Evolutionary conservation across 2,797 vertebrate species (phyloP).

Genomic region (Poeciliopsis paucimaculata): DNA sequence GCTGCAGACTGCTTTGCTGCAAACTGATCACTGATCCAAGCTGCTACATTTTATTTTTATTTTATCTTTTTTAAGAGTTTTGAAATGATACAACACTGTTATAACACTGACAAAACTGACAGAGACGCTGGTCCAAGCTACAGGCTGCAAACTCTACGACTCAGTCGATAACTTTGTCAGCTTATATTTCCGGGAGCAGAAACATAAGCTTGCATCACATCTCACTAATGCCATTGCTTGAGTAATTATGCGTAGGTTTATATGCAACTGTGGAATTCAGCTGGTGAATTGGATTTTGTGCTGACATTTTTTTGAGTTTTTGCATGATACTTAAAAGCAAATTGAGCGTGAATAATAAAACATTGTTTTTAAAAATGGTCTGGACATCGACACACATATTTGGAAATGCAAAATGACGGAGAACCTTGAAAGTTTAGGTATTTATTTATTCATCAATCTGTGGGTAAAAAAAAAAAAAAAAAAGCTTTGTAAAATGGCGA

Average conservation of each 20-base stretch:
- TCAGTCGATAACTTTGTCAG: not conserved
- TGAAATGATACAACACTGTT: not conserved
- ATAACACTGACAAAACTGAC: not conserved
- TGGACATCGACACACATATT: not conserved
- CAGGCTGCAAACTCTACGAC: not conserved
- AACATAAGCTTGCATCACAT: not conserved
- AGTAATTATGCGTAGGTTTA: not conserved
- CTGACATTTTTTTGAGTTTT: no score
- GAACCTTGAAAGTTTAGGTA: not conserved
- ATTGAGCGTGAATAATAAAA: not conserved
- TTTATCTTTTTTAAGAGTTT: not conserved
- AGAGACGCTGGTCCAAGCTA: not conserved
- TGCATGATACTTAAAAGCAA: not conserved
- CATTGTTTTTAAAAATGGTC: not conserved
- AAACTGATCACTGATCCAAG: not conserved
- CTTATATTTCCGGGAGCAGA: not conserved
- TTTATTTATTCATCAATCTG: not conserved
- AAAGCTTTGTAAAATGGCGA: not conserved
- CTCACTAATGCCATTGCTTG: not conserved
- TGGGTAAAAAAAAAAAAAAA: not conserved
- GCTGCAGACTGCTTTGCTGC: not conserved
- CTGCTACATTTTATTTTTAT: not conserved
- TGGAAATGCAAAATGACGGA: not conserved
- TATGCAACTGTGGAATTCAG: not conserved
- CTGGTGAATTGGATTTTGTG: not conserved